phyloP scores from a whole-genome alignment of 92 coral and sea anemone species.

The Porites rus region DNA sequence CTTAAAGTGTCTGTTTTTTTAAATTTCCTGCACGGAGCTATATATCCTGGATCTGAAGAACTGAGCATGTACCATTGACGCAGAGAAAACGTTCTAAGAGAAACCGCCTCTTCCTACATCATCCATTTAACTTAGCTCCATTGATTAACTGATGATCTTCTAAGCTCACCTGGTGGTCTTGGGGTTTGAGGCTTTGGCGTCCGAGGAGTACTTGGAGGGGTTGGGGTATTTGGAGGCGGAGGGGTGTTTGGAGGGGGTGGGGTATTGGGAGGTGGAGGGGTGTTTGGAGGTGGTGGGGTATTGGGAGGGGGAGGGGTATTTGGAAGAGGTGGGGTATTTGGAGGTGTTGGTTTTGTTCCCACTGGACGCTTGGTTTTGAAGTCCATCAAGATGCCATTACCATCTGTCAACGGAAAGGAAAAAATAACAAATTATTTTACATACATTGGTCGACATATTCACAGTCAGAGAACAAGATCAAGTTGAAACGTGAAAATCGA shows the following conservation, averaged over 20 bases:
- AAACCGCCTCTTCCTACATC: too few species aligned
- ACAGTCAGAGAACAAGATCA: too few species aligned
- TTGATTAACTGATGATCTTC: background rate
- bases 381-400: constrained; percentile 80
- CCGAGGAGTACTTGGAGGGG: constrained; percentile 63
- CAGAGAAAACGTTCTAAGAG: too few species aligned
- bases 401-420: constrained; percentile 51
- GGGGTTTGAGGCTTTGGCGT: constrained; percentile 54
- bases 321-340: constrained; percentile 72
- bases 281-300: constrained; percentile 46
- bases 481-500: too few species aligned
- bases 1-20: too few species aligned
- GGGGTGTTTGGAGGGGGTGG: constrained; percentile 73
- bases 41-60: too few species aligned
- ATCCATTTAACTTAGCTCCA: too few species aligned
- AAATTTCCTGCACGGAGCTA: too few species aligned
- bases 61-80: too few species aligned
- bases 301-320: constrained; percentile 74
- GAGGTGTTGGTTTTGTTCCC: constrained; percentile 62
- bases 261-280: constrained; percentile 46
- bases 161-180: constrained; percentile 46
- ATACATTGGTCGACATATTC: too few species aligned
- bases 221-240: constrained; percentile 74
- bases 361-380: constrained; percentile 89
- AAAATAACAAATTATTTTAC: too few species aligned